A percentile compares a stretch with the other conserved stretches of the same genome.
These are phyloP conservation scores for Microctonus hyperodae DNA, from an alignment of 2,888 invertebrate species.

Conservation along the genomic window DNA sequence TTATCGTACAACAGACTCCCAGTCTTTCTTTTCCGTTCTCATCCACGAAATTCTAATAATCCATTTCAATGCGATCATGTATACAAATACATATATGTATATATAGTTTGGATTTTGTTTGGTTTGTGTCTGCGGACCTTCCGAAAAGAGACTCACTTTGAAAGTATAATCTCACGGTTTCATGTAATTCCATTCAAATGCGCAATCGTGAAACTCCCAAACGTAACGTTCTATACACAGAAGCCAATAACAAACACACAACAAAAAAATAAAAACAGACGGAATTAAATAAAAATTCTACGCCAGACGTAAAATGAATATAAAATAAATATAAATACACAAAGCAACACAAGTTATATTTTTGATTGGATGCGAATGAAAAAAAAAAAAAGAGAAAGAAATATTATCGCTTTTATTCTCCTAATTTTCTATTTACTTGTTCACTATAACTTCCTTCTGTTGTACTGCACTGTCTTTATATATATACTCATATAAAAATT, in stretches of 20 bases:
- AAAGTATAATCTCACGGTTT: conserved; percentile 35
- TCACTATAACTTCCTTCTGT: neutral
- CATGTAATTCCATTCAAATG: conserved; percentile 23
- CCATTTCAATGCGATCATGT: conserved; percentile 18
- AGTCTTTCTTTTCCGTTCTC: conserved; percentile 15
- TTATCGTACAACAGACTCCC: conserved; percentile 23
- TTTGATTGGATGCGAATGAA: conserved; percentile 4
- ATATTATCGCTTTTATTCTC: neutral
- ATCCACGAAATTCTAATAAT: conserved; percentile 30
- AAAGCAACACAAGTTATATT: neutral
- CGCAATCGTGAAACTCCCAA: conserved; percentile 12
- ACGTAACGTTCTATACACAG: neutral
- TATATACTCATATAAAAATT: neutral
- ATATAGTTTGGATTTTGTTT: neutral
- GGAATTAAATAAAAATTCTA: neutral
- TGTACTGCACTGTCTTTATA: neutral
- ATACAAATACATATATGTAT: neutral
- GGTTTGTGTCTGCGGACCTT: neutral
- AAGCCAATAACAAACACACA: neutral
- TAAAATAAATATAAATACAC: neutral
- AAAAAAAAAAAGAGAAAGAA: neutral
- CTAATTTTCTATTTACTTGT: neutral
- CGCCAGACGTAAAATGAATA: neutral
- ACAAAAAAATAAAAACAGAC: neutral
- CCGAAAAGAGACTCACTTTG: conserved; percentile 26